These are phyloP conservation scores for Falco concolor DNA, from an alignment of 2,797 vertebrate species.

Conservation along the genomic window DNA sequence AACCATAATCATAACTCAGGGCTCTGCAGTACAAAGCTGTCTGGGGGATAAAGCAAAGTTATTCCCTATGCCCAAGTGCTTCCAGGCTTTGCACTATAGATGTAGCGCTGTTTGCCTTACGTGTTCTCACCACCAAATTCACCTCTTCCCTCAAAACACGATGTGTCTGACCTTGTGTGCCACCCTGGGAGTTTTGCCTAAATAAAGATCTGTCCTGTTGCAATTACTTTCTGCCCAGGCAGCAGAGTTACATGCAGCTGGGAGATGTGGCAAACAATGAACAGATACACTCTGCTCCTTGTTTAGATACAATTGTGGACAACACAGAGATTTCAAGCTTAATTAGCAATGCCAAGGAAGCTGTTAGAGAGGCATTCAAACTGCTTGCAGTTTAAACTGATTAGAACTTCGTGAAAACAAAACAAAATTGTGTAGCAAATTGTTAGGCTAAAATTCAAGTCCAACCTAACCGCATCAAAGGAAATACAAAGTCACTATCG, in stretches of 20 bases:
- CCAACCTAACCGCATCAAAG: constrained; percentile 27
- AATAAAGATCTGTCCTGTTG: constrained; percentile 5
- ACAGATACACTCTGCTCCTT: constrained; percentile 29
- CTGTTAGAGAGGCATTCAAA: constrained; percentile 23
- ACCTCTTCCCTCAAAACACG: background rate
- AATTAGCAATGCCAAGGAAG: constrained; percentile 23
- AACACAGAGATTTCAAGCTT: constrained; percentile 36
- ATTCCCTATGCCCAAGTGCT: background rate
- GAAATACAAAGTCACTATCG: background rate
- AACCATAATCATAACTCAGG: background rate
- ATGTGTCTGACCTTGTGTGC: background rate
- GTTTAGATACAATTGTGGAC: constrained; percentile 48
- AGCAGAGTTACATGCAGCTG: constrained; percentile 40
- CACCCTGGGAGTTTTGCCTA: background rate
- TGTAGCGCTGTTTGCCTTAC: background rate
- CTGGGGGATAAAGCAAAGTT: background rate
- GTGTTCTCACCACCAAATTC: background rate
- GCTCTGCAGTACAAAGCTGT: background rate
- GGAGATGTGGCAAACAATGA: background rate
- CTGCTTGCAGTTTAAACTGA: constrained; percentile 32
- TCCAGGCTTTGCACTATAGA: background rate
- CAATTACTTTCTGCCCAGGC: background rate
- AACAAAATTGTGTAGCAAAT: constrained; percentile 13
- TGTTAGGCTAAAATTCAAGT: constrained; percentile 23
- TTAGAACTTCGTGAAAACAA: constrained; percentile 56